Base-by-base conservation (phyloP, 2,888 invertebrate genomes). In the Heliconius hortense region DNA sequence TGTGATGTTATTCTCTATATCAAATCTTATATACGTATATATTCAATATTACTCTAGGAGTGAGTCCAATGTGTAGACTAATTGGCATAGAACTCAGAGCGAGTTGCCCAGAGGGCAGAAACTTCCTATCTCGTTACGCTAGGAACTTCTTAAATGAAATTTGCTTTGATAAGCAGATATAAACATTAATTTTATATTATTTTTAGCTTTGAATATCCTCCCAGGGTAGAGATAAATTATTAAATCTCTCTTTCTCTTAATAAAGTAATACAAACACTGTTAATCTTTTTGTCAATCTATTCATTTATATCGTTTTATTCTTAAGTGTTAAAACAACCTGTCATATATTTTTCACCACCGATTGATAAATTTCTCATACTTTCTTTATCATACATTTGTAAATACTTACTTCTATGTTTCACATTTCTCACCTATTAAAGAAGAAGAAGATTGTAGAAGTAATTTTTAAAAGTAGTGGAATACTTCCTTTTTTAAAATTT, bases 111-210 rank as follows among this genome's bases (percentile, higher is more conserved):
- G 56, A 69, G 69, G 69, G 69, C 56, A n/a, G 56, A 69, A 69
- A 69, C 56, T 69, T 69, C 53, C 56, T 69, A 69, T 31, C 53
- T 69, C 56, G 69, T 69, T 69, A 69, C 56, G 31, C 56, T 56
- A 31, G 56, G n/a, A 69, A 69, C 69, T 69, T 56, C 69, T 69
- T 56, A 69, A 69, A 56, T 69, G 31, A 69, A 69, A 69, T 69
- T 69, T 69, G 53, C 69, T 69, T 69, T 69, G 56, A 69, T 31
- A 69, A 56, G 31, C 31, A 56, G 5, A 56, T 69, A 56, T 69
- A 56, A 31, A 69, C 31, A 69, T 35, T 35, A 69, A 56, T 56
- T 31, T 56, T 69, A 56, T 69, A 31, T 69, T 69, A 56, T 69
- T 53, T 56, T 39, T 39, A 43, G 15, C 31, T 56, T 69, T 56